Conservation (phyloP, 2,113 vertebrate genomes). For the Pelecanoides urinatrix region DNA sequence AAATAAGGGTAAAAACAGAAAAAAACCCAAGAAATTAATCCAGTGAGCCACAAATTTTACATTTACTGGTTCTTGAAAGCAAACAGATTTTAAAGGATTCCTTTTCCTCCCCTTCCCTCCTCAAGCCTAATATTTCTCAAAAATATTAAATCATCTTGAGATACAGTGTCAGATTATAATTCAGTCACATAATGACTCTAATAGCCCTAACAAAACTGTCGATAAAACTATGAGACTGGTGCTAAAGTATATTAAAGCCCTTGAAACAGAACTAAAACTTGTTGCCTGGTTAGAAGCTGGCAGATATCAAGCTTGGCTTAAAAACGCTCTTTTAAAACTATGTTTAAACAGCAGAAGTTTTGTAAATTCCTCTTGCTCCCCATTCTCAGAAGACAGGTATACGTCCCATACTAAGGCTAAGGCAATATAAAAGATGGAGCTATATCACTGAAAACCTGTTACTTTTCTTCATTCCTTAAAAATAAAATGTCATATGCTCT, state of each 20-base stretch:
- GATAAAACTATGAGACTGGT: not conserved
- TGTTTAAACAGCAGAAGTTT: not conserved
- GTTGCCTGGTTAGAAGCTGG: not conserved
- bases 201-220: not conserved
- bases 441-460: not conserved
- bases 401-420: not conserved
- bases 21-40: constrained; percentile 14
- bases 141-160: not conserved
- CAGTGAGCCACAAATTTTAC: constrained; percentile 33
- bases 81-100: not conserved
- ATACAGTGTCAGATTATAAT: constrained; percentile 34
- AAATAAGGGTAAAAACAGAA: not conserved
- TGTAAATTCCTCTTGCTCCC: not conserved
- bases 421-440: not conserved
- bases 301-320: not conserved
- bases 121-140: not conserved
- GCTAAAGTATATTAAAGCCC: constrained; percentile 15
- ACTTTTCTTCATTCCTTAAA: not conserved
- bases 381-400: not conserved
- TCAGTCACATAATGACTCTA: not conserved
- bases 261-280: not conserved
- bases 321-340: constrained; percentile 29
- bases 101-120: not conserved
- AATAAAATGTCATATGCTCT: not conserved
- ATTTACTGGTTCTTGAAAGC: not conserved